Conservation (phyloP, 2,888 invertebrate genomes). For the Microctonus brassicae region DNA sequence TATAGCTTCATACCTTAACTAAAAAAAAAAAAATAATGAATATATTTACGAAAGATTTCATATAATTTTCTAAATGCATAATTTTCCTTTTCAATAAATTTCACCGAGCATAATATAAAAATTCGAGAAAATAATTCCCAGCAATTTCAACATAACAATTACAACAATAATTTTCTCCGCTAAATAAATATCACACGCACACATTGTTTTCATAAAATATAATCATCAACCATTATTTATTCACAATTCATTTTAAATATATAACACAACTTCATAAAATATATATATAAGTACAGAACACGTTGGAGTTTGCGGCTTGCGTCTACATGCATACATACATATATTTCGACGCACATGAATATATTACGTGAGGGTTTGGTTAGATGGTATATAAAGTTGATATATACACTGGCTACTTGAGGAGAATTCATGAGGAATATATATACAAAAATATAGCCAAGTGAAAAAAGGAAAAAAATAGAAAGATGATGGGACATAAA, state of each 20-base stretch:
- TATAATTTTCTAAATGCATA: too few relatives aligned
- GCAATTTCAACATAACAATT: too few relatives aligned
- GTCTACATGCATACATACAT: conserved; percentile 51
- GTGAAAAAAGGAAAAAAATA: conserved; percentile 20
- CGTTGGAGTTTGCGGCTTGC: neutral
- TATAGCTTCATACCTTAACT: too few relatives aligned
- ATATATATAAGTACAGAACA: conserved; percentile 25
- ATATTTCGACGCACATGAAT: conserved; percentile 66
- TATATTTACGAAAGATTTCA: too few relatives aligned
- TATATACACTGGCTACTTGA: conserved; percentile 19
- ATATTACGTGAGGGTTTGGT: conserved; percentile 54
- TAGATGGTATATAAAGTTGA: conserved; percentile 1
- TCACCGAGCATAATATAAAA: too few relatives aligned
- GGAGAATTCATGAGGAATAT: neutral
- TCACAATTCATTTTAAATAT: conserved; percentile 37
- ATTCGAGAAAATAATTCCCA: too few relatives aligned
- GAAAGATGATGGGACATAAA: conserved; percentile 54
- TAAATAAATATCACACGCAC: too few relatives aligned
- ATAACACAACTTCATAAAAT: conserved; percentile 54
- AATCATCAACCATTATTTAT: neutral
- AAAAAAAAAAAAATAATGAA: too few relatives aligned
- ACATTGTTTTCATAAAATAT: neutral
- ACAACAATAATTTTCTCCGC: too few relatives aligned
- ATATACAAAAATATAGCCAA: neutral
- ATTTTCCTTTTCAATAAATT: too few relatives aligned